Evolutionary conservation across 2,113 vertebrate species (phyloP), one percentile per base, ranked within the genome.

Genomic region (Podocnemis expansa): DNA sequence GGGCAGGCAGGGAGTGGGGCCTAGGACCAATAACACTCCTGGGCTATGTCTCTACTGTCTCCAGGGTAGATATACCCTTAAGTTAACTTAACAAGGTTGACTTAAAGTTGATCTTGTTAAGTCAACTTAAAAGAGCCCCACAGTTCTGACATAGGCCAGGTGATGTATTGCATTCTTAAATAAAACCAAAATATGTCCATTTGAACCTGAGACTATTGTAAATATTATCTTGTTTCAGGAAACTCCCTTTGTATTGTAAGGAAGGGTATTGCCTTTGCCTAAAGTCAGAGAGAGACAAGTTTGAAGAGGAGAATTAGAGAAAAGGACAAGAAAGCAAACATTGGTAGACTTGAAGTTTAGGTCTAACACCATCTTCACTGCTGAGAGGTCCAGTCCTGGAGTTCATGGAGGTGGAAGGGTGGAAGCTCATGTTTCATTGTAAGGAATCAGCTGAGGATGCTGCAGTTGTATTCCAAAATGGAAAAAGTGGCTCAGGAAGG

Each of bases 341-440:
- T 34, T 63, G 31, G 13, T 16, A 63, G 31, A n/a, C 60, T 19
- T 63, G 7, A 16, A 63, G 60, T 6, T n/a, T 31, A 63, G 14
- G 17, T 29, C 31, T 19, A 31, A 63, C 31, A 63, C 60, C 31
- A 13, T 34, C 12, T 34, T n/a, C 60, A 63, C 34, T 63, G 31
- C 16, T 63, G 4, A 63, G 31, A 63, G 60, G 7, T 11, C 16
- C 6, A 34, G 8, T 7, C 16, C 60, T 63, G 14, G 27, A 31
- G 29, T 60, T 31, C 13, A 13, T 60, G 29, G 56, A 16, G 31
- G 60, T 34, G 16, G 7, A 8, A 63, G 31, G 16, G 8, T 7
- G 31, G 31, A 60, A 16, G 58, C 14, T 63, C 58, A 63, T 63
- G 13, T 0, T 10, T 3, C 0, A n/a, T 8, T 80, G 2, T 58